Conservation (phyloP, 2,888 invertebrate species). For the Uropetala carovei region DNA sequence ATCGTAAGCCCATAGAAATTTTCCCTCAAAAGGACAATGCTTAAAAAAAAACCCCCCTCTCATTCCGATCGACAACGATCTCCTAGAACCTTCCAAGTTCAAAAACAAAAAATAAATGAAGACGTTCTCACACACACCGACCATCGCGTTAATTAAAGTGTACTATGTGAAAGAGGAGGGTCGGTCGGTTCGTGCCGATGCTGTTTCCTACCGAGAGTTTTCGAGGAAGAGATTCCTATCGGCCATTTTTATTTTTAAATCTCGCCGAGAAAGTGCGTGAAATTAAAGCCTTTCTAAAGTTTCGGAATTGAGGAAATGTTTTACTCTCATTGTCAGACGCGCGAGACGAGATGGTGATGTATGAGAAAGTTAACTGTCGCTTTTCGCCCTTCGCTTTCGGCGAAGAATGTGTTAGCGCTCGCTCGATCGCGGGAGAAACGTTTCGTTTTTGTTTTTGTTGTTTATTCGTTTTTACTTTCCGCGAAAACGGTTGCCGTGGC, state of each 20-base stretch:
- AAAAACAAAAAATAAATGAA: neutral
- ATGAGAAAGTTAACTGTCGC: no score
- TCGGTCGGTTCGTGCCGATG: neutral
- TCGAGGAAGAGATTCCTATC: conserved; percentile 1
- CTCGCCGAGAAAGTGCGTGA: neutral
- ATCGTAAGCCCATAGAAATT: conserved; percentile 23
- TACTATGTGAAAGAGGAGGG: neutral
- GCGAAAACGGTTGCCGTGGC: no score
- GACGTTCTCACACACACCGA: neutral
- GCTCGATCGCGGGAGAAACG: no score
- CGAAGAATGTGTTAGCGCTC: no score
- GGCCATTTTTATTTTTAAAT: neutral
- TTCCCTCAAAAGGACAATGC: neutral
- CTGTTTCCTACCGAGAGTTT: neutral
- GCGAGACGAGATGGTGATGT: neutral
- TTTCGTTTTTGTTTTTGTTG: no score
- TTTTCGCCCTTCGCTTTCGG: no score
- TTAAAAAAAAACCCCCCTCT: neutral
- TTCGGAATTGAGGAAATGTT: neutral
- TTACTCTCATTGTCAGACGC: neutral
- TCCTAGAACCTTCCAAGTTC: neutral
- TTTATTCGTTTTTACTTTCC: no score
- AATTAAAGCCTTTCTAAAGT: neutral
- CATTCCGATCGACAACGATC: neutral
- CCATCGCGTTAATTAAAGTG: neutral